phyloP scores from a whole-genome alignment of 1,140 invertebrate species.

The Phocides pigmalion region DNA sequence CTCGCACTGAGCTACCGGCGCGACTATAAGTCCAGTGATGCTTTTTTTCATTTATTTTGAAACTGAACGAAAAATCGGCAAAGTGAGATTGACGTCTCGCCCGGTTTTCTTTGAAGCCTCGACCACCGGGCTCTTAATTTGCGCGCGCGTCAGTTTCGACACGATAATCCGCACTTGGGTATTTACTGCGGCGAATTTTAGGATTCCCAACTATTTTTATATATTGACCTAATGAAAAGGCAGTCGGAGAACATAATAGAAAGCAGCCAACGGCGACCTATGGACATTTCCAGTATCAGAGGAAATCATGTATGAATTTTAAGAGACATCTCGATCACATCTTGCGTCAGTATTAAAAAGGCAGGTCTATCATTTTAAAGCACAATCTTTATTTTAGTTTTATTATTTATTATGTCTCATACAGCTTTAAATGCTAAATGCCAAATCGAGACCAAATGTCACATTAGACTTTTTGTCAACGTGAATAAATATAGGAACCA shows the following conservation, averaged over 20 bases:
- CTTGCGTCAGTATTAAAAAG: too few relatives aligned
- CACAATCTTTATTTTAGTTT: too few relatives aligned
- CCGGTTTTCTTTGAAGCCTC: slow-evolving; percentile 51
- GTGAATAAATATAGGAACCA: neutral
- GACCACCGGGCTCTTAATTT: slow-evolving; percentile 65
- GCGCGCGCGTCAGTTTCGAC: slow-evolving; percentile 67
- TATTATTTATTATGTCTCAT: too few relatives aligned
- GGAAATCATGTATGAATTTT: too few relatives aligned
- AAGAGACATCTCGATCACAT: too few relatives aligned
- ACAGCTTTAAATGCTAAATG: too few relatives aligned
- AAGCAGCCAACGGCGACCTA: too few relatives aligned
- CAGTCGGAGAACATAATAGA: too few relatives aligned
- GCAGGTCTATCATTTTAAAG: too few relatives aligned
- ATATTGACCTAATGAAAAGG: too few relatives aligned
- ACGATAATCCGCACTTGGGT: slow-evolving; percentile 60
- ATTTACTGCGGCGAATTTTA: neutral
- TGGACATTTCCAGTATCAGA: too few relatives aligned
- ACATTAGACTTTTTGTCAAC: neutral
- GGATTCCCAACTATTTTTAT: too few relatives aligned
- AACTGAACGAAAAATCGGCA: slow-evolving; percentile 69
- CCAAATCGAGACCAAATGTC: neutral
- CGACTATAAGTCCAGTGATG: slow-evolving; percentile 61
- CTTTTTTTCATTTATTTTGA: slow-evolving; percentile 72
- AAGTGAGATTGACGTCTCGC: slow-evolving; percentile 55
- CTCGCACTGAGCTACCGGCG: slow-evolving; percentile 67